Base-by-base conservation (phyloP, 2,797 vertebrate species). In the Cottoperca gobio region DNA sequence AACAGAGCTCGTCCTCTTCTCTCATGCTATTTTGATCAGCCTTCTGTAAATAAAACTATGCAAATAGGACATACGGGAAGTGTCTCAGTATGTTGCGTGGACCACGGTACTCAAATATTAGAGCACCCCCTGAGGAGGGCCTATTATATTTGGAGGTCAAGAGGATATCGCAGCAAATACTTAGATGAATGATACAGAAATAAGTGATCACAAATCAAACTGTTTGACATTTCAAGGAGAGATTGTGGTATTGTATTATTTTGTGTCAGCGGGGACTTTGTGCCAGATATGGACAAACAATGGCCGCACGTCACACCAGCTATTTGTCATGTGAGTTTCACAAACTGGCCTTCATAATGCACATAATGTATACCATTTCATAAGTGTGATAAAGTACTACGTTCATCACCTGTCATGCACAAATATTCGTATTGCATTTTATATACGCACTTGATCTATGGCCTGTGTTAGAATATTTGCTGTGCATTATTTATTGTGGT, bases 91-190 rank as follows among this genome's bases (percentile, higher is more conserved):
- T 33, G 31, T 69, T 28, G 50, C 43, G n/a, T 17, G 68, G 53
- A 57, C 58, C 77, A 12, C 5, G 28, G 54, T n/a, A 50, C 19
- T 54, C 11, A 14, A 71, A 42, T 55, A 55, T 70, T 26, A 37
- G 24, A 50, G 33, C 7, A 11, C 5, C 71, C 72, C 55, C 45
- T 17, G 21, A 57, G 57, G 23, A 66, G 5, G 4, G 7, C 1
- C 54, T 9, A 40, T 57, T 80, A 67, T 68, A 48, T n/a, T 63
- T 35, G n/a, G 73, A 85, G 70, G 72, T 71, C 76, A 59, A 57
- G 42, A 86, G 86, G 85, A 90, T 92, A 68, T 26, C 26, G 55
- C 55, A 61, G 37, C 58, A 73, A 55, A 66, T 77, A 52, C 86
- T 70, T 61, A 6, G 39, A 43, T 39, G 66, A 69, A 57, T 46